A percentile compares a stretch with the other conserved stretches of the same genome.
These are phyloP conservation scores for Hydrocynus forskahlii DNA, from an alignment of 2,797 vertebrate species.

Conservation along the genomic window DNA sequence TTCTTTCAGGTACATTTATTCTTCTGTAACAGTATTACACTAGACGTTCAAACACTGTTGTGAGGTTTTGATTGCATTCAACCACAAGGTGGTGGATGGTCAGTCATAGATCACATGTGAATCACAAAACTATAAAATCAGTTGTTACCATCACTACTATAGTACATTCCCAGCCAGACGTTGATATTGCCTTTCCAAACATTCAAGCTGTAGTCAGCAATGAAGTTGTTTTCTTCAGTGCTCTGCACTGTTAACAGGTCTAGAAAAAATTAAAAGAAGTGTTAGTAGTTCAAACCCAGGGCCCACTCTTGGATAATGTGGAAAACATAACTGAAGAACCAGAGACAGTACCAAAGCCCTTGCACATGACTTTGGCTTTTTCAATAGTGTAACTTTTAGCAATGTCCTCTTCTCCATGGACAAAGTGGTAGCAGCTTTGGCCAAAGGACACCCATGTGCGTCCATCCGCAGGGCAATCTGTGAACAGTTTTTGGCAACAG, in stretches of 20 bases:
- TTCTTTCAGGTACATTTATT: too few relatives aligned
- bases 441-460: constrained; percentile 76
- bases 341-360: constrained; percentile 67
- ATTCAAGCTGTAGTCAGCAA: constrained; percentile 76
- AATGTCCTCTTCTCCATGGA: constrained; percentile 77
- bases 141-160: constrained; percentile 83
- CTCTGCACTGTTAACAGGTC: constrained; percentile 84
- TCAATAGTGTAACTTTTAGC: constrained; percentile 73
- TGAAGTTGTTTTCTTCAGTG: constrained; percentile 80
- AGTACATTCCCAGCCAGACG: constrained; percentile 86
- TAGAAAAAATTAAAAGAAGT: constrained; percentile 6
- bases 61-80: too few relatives aligned
- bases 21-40: too few relatives aligned
- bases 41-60: too few relatives aligned
- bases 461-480: constrained; percentile 80
- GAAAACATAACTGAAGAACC: not conserved
- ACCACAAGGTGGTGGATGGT: too few relatives aligned
- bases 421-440: constrained; percentile 76
- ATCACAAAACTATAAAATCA: not conserved
- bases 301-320: not conserved
- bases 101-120: too few relatives aligned
- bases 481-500: not conserved
- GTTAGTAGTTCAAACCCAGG: not conserved
- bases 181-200: constrained; percentile 81
- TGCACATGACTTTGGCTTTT: constrained; percentile 70